These are phyloP conservation scores for Agrochola lota DNA, from an alignment of 2,888 invertebrate genomes.

Conservation along the genomic window DNA sequence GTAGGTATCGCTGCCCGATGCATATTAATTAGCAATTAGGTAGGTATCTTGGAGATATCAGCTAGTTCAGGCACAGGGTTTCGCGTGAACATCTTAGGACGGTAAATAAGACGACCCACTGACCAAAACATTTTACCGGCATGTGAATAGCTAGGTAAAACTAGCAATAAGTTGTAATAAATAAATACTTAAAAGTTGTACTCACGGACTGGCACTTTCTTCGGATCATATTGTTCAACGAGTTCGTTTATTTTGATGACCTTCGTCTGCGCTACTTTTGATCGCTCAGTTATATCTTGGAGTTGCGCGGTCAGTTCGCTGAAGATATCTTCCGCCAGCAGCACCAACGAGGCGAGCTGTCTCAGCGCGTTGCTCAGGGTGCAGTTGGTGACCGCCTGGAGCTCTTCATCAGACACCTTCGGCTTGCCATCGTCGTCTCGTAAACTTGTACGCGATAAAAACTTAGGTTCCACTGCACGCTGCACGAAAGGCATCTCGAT, in stretches of 20 bases:
- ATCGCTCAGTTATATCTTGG: slow-evolving; percentile 93
- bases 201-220: slow-evolving; percentile 98
- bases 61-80: slow-evolving; percentile 20
- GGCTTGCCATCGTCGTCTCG: slow-evolving; percentile 91
- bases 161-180: background rate
- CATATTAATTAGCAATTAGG: slow-evolving; percentile 60
- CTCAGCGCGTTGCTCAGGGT: slow-evolving; percentile 95
- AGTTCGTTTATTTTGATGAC: slow-evolving; percentile 93
- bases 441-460: slow-evolving; percentile 93
- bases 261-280: slow-evolving; percentile 92
- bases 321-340: slow-evolving; percentile 96
- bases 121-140: background rate
- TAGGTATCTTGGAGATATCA: slow-evolving; percentile 52
- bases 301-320: slow-evolving; percentile 94
- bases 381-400: slow-evolving; percentile 96
- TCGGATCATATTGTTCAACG: slow-evolving; percentile 95
- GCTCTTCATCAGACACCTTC: slow-evolving; percentile 93
- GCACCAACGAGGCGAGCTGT: slow-evolving; percentile 96
- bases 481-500: slow-evolving; percentile 96
- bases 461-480: slow-evolving; percentile 95
- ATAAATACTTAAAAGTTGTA: slow-evolving; percentile 77
- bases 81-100: slow-evolving; percentile 11
- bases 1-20: slow-evolving; percentile 46
- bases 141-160: background rate
- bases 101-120: too few relatives aligned